Percentiles rank a stretch among this genome's conserved stretches.
Conservation (phyloP, 2,797 vertebrate genomes). For the Clamator glandarius region DNA sequence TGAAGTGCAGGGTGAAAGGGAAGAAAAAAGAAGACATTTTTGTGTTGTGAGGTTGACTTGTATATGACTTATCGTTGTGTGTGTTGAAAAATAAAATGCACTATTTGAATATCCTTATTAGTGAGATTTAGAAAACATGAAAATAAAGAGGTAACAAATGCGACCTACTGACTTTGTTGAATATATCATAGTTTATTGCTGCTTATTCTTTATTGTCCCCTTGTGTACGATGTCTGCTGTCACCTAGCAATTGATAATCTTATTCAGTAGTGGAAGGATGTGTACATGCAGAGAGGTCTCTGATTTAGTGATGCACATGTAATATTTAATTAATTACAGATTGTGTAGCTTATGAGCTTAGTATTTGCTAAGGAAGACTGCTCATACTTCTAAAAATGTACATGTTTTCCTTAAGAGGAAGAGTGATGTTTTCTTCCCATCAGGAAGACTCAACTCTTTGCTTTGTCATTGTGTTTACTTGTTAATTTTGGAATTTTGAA, state of each 20-base stretch:
- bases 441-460: neutral
- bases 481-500: neutral
- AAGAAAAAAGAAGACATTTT: neutral
- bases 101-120: neutral
- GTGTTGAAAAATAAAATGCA: neutral
- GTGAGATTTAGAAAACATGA: neutral
- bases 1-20: neutral
- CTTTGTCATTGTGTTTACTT: neutral
- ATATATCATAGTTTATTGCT: neutral
- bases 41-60: neutral
- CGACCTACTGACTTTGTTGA: accelerated
- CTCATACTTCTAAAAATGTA: accelerated
- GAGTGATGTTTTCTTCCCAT: neutral
- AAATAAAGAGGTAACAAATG: neutral
- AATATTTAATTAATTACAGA: neutral
- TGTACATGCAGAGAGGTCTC: neutral
- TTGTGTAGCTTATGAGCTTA: neutral
- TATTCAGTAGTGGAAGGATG: neutral
- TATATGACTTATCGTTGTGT: neutral
- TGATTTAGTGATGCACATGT: neutral
- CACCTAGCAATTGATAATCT: neutral
- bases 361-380: neutral
- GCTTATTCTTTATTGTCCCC: neutral
- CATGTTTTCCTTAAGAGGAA: neutral
- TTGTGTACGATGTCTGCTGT: neutral